Evolutionary conservation across 1,140 invertebrate species (phyloP).

Genomic region (Aphaenogaster rudis): DNA sequence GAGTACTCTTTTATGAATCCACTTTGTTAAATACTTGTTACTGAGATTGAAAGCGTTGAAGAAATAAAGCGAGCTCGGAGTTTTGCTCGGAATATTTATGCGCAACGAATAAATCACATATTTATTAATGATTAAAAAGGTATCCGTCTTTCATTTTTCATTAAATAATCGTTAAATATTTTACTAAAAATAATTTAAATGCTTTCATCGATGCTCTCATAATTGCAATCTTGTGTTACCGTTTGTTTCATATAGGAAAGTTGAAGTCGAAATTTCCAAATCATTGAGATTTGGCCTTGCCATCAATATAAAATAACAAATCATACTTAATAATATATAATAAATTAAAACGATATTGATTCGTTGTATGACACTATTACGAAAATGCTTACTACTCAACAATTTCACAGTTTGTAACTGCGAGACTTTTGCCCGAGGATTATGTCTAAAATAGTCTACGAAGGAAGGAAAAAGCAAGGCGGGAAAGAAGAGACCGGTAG

Average conservation of each 20-base stretch:
- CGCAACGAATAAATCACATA: background rate
- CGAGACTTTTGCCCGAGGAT: constrained; percentile 32
- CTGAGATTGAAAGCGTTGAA: constrained; percentile 27
- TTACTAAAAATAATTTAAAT: background rate
- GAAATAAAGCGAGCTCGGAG: background rate
- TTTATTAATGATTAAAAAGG: constrained; percentile 13
- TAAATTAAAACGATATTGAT: background rate
- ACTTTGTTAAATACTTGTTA: constrained; percentile 50
- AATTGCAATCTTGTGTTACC: background rate
- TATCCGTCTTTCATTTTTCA: background rate
- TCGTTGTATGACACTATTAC: background rate
- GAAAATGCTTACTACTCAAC: background rate
- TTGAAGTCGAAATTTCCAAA: background rate
- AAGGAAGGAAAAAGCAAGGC: constrained; percentile 10
- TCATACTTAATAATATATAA: background rate
- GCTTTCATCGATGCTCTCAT: too few relatives aligned
- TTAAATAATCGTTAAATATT: constrained; percentile 1
- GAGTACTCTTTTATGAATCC: constrained; percentile 24
- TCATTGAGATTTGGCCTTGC: background rate
- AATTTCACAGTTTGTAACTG: constrained; percentile 17
- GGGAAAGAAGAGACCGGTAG: constrained; percentile 5
- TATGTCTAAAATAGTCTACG: constrained; percentile 30
- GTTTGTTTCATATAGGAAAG: background rate
- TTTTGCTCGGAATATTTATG: background rate
- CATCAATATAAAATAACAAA: background rate